These are phyloP conservation scores for Phalacrocorax brasilianus DNA, from an alignment of 2,113 vertebrate species.

Conservation along the genomic window DNA sequence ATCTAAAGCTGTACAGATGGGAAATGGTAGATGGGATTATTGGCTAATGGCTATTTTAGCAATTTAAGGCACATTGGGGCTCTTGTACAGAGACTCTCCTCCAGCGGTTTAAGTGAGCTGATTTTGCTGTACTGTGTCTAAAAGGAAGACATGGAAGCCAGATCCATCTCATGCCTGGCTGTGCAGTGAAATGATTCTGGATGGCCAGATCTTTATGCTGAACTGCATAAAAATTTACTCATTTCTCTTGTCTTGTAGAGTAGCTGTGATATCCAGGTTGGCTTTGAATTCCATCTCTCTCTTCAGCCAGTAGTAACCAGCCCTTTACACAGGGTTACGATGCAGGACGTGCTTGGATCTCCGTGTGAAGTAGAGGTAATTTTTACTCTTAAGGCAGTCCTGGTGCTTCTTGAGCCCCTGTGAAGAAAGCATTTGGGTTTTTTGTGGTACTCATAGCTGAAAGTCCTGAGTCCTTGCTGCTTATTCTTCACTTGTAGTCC, in stretches of 20 bases:
- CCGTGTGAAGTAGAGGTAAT: background rate
- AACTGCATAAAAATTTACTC: background rate
- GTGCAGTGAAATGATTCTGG: background rate
- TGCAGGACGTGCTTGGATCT: background rate
- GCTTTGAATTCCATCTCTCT: background rate
- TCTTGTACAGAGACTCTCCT: background rate
- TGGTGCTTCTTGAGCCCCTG: background rate
- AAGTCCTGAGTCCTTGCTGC: background rate
- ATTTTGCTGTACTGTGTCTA: background rate
- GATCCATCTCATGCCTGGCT: background rate
- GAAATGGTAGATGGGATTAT: background rate
- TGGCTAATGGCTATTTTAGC: background rate
- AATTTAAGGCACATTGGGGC: background rate
- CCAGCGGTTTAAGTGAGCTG: background rate
- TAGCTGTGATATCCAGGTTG: background rate
- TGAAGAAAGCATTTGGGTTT: background rate
- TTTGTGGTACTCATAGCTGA: background rate
- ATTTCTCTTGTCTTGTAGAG: background rate
- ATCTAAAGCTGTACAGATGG: background rate
- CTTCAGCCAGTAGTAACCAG: background rate
- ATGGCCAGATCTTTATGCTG: background rate
- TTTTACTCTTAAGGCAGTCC: background rate
- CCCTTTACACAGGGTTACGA: background rate
- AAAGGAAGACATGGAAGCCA: background rate
- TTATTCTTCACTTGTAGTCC: background rate